Conservation (phyloP, 2,797 vertebrate genomes). For the Liparis tanakae region DNA sequence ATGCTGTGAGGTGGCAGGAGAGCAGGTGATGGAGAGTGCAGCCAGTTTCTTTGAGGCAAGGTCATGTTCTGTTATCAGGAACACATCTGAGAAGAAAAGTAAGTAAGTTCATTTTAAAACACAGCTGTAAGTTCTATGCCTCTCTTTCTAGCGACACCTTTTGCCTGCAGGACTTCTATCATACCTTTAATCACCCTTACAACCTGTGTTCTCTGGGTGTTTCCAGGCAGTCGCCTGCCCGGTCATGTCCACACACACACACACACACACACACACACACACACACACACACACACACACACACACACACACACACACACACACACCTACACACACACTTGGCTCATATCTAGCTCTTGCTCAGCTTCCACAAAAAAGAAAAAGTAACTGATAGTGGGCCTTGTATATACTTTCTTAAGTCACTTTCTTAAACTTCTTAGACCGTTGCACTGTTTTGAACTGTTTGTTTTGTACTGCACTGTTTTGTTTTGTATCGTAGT, state of each 20-base stretch:
- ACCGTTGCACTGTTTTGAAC: no score
- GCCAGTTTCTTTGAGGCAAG: conserved; percentile 30
- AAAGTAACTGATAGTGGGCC: conserved; percentile 75
- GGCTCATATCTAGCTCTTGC: conserved; percentile 83
- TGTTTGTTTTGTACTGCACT: no score
- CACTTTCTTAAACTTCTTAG: no score
- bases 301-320: conserved; percentile 20
- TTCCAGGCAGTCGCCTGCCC: conserved; percentile 31
- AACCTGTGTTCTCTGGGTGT: conserved; percentile 11
- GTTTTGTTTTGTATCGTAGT: no score
- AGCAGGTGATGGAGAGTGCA: conserved; percentile 36
- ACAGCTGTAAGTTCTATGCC: not conserved
- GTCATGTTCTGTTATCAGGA: conserved; percentile 18
- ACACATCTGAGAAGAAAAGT: not conserved
- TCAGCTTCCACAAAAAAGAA: conserved; percentile 82
- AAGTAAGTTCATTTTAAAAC: not conserved
- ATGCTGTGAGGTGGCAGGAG: conserved; percentile 59
- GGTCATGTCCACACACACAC: conserved; percentile 43
- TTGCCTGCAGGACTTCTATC: conserved; percentile 5
- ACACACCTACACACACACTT: conserved; percentile 11
- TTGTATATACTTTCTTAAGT: no score
- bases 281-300: conserved; percentile 6
- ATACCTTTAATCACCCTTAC: conserved; percentile 39
- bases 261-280: conserved; percentile 13
- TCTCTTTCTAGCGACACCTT: not conserved